Percentiles rank a stretch among this genome's conserved stretches.
phyloP scores from a whole-genome alignment of 1,140 invertebrate genomes.

The Diachasmimorpha longicaudata region DNA sequence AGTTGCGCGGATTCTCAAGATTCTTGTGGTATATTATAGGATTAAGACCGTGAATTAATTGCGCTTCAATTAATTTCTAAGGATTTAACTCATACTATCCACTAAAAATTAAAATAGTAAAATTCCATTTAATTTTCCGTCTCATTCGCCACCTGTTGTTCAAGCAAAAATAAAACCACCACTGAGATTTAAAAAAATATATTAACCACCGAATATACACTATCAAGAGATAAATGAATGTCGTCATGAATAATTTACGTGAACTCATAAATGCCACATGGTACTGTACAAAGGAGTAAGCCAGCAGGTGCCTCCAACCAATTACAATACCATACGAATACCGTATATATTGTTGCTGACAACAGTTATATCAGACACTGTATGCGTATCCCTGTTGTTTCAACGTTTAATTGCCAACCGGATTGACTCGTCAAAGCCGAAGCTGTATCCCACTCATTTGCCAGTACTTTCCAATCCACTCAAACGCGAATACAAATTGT shows the following conservation, averaged over 20 bases:
- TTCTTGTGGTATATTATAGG: background rate
- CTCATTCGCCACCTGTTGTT: too few species aligned
- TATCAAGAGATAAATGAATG: background rate
- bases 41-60: background rate
- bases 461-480: background rate
- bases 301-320: background rate
- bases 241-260: background rate
- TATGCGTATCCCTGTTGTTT: background rate
- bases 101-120: background rate
- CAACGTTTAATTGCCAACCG: background rate
- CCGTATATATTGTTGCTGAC: background rate
- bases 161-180: background rate
- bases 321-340: background rate
- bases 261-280: background rate
- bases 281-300: background rate
- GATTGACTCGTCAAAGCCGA: background rate
- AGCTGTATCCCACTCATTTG: background rate
- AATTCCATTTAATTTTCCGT: too few species aligned
- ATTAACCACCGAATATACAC: background rate
- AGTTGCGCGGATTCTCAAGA: background rate
- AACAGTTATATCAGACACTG: background rate
- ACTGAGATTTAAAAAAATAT: background rate
- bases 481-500: background rate
- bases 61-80: background rate
- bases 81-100: background rate